A percentile compares a stretch with the other conserved stretches of the same genome.
phyloP scores from a whole-genome alignment of 2,797 vertebrate species.

The Lateolabrax maculatus region DNA sequence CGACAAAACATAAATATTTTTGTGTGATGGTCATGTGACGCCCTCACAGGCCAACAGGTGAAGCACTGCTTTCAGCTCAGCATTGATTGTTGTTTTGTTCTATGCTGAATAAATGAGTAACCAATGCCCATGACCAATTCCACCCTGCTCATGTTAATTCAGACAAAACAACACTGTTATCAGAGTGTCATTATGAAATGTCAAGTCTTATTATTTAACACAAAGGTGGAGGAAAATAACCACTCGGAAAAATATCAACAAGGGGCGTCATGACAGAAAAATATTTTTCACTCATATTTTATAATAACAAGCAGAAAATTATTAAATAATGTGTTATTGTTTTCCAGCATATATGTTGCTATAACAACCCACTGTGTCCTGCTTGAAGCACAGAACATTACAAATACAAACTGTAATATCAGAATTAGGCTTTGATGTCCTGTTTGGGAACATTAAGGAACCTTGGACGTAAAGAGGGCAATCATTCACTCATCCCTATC shows the following conservation, averaged over 20 bases:
- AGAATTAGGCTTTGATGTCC: neutral
- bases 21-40: neutral
- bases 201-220: slow-evolving; percentile 17
- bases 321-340: neutral
- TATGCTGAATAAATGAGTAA: neutral
- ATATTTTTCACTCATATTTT: neutral
- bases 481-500: neutral
- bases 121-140: neutral
- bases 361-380: neutral
- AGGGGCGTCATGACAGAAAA: neutral
- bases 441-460: slow-evolving; percentile 20
- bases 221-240: slow-evolving; percentile 3
- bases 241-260: neutral
- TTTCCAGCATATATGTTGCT: neutral
- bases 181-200: slow-evolving; percentile 33
- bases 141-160: slow-evolving; percentile 6
- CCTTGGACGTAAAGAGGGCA: neutral
- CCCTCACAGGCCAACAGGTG: neutral
- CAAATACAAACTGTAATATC: neutral
- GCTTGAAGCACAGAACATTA: neutral
- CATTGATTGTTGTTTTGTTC: slow-evolving; percentile 19
- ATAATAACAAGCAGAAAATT: neutral
- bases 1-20: neutral
- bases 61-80: neutral
- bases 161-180: slow-evolving; percentile 12